Conservation (phyloP, 2,888 invertebrate genomes). For the Gymnocheta viridis region DNA sequence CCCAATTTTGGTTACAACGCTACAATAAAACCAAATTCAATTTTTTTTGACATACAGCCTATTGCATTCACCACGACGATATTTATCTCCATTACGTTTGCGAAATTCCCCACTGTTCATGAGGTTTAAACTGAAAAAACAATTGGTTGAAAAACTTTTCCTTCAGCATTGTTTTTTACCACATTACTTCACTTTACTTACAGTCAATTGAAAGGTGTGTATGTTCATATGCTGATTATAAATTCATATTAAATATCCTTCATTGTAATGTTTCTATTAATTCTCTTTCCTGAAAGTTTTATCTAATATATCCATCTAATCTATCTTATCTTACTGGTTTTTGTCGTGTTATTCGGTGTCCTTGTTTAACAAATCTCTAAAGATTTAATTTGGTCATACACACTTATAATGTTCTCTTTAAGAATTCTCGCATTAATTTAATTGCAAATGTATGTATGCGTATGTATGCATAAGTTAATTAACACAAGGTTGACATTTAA, state of each 20-base stretch:
- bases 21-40: no score
- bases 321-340: not conserved
- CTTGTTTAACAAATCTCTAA: constrained; percentile 19
- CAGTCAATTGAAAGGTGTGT: no score
- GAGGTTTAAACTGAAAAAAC: no score
- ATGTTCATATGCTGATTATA: no score
- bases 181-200: no score
- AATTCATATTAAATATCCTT: not conserved
- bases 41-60: no score
- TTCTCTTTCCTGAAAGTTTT: not conserved
- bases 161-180: no score
- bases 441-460: not conserved
- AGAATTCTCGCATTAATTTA: constrained; percentile 50
- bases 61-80: no score
- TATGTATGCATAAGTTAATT: not conserved
- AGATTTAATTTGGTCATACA: constrained; percentile 13
- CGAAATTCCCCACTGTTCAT: no score
- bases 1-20: no score
- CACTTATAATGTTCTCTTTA: constrained; percentile 3
- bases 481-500: constrained; percentile 64
- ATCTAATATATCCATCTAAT: not conserved
- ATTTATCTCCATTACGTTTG: no score
- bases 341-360: not conserved
- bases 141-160: no score
- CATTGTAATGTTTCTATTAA: not conserved